Percentiles rank a stretch among this genome's conserved stretches.
Conservation (phyloP, 2,888 invertebrate genomes). For the Chrysolina haemoptera region DNA sequence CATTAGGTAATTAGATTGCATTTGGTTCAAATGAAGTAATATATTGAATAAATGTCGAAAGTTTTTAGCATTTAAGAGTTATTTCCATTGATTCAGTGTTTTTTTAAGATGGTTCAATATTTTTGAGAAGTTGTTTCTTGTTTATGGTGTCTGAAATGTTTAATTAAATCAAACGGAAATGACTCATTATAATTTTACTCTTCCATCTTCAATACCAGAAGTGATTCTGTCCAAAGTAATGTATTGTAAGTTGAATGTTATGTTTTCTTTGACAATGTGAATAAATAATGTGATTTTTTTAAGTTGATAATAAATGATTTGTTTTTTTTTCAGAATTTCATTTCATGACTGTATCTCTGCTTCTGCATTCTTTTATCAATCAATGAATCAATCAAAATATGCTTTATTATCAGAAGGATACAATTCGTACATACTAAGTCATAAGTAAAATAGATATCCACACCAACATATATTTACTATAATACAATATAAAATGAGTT, state of each 20-base stretch:
- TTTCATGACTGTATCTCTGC: neutral
- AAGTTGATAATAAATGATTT: slow-evolving; percentile 15
- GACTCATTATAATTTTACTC: neutral
- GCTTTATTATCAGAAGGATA: too few species aligned
- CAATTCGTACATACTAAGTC: too few species aligned
- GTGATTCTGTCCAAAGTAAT: neutral
- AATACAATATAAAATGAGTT: too few species aligned
- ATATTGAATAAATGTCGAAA: neutral
- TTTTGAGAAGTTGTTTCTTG: too few species aligned
- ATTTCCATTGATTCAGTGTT: too few species aligned
- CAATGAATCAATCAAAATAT: neutral
- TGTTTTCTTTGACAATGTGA: slow-evolving; percentile 23
- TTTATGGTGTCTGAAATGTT: too few species aligned
- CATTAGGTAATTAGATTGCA: slow-evolving; percentile 42
- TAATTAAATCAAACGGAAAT: neutral
- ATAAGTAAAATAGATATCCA: too few species aligned
- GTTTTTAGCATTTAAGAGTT: too few species aligned
- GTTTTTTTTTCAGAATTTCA: neutral
- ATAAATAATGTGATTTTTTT: slow-evolving; percentile 32
- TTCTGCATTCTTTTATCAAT: neutral
- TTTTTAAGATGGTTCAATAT: too few species aligned
- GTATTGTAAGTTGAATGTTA: slow-evolving; percentile 26
- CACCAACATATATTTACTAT: too few species aligned
- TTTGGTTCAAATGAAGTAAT: neutral
- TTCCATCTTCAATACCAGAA: slow-evolving; percentile 14